These are phyloP conservation scores for Zootermopsis nevadensis DNA, from an alignment of 2,888 invertebrate species.

Conservation along the genomic window DNA sequence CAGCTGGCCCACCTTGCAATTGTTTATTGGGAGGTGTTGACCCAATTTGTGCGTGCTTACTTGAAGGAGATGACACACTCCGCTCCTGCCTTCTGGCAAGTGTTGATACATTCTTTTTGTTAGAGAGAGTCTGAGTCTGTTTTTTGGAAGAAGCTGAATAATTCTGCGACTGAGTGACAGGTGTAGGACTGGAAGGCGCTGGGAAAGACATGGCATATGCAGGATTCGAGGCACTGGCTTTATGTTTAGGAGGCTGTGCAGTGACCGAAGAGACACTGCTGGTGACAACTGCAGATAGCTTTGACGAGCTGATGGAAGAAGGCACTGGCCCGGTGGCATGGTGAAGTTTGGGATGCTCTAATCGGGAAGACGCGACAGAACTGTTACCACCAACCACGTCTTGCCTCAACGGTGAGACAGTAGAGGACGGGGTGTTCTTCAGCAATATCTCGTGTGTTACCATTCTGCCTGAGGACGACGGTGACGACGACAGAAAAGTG, in stretches of 20 bases:
- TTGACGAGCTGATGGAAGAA: conserved; percentile 17
- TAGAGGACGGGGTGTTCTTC: neutral
- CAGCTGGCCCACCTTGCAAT: neutral
- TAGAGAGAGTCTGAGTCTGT: neutral
- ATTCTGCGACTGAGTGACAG: neutral
- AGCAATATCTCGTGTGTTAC: neutral
- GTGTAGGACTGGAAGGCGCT: neutral
- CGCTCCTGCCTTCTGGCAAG: no score
- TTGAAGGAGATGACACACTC: no score
- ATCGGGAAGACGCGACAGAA: conserved; percentile 13
- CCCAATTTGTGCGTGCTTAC: neutral
- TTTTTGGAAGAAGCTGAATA: neutral
- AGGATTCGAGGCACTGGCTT: conserved; percentile 25
- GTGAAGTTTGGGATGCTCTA: conserved; percentile 5
- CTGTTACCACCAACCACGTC: neutral
- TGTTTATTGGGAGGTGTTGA: neutral
- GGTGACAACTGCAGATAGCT: conserved; percentile 13
- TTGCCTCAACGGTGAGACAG: neutral
- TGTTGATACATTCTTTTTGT: no score
- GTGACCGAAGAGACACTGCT: conserved; percentile 27
- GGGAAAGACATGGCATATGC: neutral
- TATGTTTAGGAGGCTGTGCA: neutral
- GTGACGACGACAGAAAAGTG: neutral
- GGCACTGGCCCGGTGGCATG: conserved; percentile 34
- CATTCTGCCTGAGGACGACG: neutral